Conservation (phyloP, 2,888 invertebrate genomes). For the Leptopterna dolabrata region DNA sequence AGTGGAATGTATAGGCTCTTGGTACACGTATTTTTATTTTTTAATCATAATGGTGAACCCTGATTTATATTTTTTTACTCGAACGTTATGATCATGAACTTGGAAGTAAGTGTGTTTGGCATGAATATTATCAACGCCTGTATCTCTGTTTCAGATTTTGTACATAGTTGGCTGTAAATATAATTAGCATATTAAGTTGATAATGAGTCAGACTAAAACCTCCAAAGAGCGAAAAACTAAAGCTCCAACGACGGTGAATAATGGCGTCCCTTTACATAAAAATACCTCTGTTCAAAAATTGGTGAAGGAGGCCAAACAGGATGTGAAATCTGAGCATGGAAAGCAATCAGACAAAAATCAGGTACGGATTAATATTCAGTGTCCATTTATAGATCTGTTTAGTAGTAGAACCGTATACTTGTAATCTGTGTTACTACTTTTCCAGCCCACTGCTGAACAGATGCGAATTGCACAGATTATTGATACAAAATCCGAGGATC, state of each 20-base stretch:
- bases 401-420: no score
- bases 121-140: no score
- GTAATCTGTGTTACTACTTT: conserved; percentile 58
- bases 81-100: no score
- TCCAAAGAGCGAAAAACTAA: conserved; percentile 44
- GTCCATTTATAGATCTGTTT: no score
- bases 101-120: no score
- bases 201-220: conserved; percentile 46
- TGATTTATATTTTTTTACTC: no score
- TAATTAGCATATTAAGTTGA: conserved; percentile 35
- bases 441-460: conserved; percentile 85
- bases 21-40: no score
- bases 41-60: no score
- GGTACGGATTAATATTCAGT: neutral
- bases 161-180: conserved; percentile 49
- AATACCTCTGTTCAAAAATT: conserved; percentile 30
- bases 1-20: no score
- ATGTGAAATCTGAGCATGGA: conserved; percentile 34
- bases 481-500: conserved; percentile 74
- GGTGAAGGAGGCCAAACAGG: conserved; percentile 33
- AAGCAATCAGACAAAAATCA: conserved; percentile 49
- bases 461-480: conserved; percentile 86
- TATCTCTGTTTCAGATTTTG: conserved; percentile 38
- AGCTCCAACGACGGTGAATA: conserved; percentile 21
- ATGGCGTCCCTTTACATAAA: conserved; percentile 23